Base-by-base conservation (phyloP, 2,888 invertebrate species). In the Allophyes oxyacanthae region DNA sequence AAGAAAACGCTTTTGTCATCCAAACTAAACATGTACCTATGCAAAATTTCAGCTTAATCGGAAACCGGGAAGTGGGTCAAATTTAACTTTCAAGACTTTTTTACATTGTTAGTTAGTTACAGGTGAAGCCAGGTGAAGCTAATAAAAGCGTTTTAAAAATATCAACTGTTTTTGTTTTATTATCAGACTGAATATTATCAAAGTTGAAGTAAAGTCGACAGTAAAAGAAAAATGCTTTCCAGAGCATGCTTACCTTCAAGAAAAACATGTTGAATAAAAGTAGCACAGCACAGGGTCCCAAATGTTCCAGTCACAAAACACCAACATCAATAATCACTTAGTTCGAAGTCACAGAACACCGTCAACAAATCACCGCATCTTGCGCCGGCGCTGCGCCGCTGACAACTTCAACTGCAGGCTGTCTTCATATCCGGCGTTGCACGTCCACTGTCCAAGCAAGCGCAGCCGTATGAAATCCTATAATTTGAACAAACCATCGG, bases 381-480 rank as follows among this genome's bases (percentile, higher is more conserved):
- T 71, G 55, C 45, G 37, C 48, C 76, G 64, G 53, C 56, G 20
- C 20, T 4, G 20, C 2, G 20, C 20, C 20, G 20, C 2, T 20
- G 64, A 63, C 72, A 61, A 71, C 77, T 64, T 86, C 89, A 87
- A 77, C 76, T 68, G 73, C 74, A 65, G 72, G 77, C 78, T 87
- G 83, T 86, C 87, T 64, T 83, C 90, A 89, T 80, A 81, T 86
- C 90, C 89, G 85, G 53, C 70, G 83, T 82, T 81, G 78, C 79
- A 55, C 46, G 54, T 67, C 66, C 66, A 71, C 78, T 75, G 77
- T 76, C 85, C 85, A 84, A 70, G 82, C 86, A 85, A 84, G 84
- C 85, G 87, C 78, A 83, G 84, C 84, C 83, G 75, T 79, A 86
- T 83, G 89, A 90, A 91, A 89, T 76, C 91, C 94, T 94, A 91